Evolutionary conservation across 2,113 vertebrate genomes (phyloP).

Genomic region (Ancistrus triradiatus): DNA sequence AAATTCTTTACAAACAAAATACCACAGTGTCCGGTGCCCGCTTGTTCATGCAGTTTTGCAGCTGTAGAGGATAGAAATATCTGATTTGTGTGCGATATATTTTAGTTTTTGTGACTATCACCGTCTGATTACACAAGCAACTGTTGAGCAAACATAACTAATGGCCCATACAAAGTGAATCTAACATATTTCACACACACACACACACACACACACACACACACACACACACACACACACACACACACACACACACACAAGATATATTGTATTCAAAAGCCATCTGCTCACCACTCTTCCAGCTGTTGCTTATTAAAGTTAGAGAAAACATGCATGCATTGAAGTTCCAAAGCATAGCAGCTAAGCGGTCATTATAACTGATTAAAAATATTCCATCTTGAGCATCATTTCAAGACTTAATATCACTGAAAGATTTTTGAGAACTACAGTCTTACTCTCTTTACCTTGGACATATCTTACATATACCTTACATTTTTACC

Average conservation of each 20-base stretch:
- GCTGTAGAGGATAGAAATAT: too few relatives aligned
- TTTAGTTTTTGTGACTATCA: not conserved
- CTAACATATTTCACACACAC: not conserved
- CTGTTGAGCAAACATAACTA: not conserved
- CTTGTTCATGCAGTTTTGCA: not conserved
- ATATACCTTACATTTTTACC: too few relatives aligned
- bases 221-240: not conserved
- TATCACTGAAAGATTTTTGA: too few relatives aligned
- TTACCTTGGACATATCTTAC: too few relatives aligned
- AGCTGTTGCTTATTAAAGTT: slow-evolving; percentile 12
- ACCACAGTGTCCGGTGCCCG: not conserved
- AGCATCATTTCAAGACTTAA: too few relatives aligned
- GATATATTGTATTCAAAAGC: not conserved
- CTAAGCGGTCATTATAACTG: too few relatives aligned
- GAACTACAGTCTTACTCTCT: too few relatives aligned
- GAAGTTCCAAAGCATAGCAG: too few relatives aligned
- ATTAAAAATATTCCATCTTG: too few relatives aligned
- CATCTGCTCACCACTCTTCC: not conserved
- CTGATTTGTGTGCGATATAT: not conserved
- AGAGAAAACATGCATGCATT: not conserved
- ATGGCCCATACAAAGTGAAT: not conserved
- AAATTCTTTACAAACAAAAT: slow-evolving; percentile 23
- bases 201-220: not conserved
- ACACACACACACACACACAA: slow-evolving; percentile 4
- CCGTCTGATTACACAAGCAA: slow-evolving; percentile 15